These are phyloP conservation scores for Pagrus major DNA, from an alignment of 2,113 vertebrate species.

Conservation along the genomic window DNA sequence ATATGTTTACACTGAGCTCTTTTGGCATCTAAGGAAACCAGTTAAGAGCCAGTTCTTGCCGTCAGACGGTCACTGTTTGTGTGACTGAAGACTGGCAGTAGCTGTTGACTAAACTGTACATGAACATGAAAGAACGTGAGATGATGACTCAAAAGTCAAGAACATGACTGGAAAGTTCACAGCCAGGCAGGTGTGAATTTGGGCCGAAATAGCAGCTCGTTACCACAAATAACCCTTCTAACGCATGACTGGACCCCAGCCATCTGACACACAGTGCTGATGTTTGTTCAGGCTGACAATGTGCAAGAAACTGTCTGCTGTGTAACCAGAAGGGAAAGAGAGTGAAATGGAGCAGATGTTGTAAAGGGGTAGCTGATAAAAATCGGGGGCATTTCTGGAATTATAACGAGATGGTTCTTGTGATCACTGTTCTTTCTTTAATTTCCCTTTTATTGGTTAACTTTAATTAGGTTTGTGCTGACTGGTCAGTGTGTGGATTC, in stretches of 20 bases:
- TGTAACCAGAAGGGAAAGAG: neutral
- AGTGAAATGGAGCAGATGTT: neutral
- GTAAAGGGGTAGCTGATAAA: neutral
- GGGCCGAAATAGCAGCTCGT: slow-evolving; percentile 21
- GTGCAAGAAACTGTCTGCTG: slow-evolving; percentile 4
- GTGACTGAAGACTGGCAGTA: neutral
- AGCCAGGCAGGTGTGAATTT: neutral
- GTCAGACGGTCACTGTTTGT: neutral
- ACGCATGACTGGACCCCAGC: slow-evolving; percentile 9
- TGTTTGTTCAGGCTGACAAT: neutral
- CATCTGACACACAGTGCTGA: neutral
- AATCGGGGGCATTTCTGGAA: neutral
- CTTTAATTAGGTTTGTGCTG: neutral
- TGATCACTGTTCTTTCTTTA: neutral
- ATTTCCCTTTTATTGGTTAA: neutral
- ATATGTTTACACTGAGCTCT: neutral
- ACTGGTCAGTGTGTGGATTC: neutral
- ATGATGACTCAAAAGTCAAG: neutral
- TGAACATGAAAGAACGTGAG: too few relatives aligned
- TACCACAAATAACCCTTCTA: slow-evolving; percentile 35
- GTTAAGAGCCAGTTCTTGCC: neutral
- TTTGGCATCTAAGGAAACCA: neutral
- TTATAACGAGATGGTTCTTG: neutral
- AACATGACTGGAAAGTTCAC: neutral
- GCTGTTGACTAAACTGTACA: neutral